Evolutionary conservation across 1,140 invertebrate genomes (phyloP), one percentile per base, ranked within the genome.

Genomic region (Drosophila busckii): DNA sequence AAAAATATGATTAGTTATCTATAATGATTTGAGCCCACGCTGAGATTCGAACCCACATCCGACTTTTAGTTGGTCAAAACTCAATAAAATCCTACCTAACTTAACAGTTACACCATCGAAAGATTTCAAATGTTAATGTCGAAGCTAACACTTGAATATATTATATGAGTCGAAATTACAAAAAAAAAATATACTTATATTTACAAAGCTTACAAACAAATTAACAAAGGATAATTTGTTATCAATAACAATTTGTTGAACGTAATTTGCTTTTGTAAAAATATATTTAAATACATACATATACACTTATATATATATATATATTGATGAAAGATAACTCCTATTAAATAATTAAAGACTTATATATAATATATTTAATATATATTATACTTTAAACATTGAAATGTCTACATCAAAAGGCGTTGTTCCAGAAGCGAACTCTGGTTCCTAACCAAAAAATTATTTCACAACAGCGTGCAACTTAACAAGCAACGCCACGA

Each of bases 1-100:
- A 22, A 16, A 7, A 16, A 10, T 8, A 28, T 10, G 22, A 28
- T 26, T 17, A 19, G 29, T 15, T 22, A n/a, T 10, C 4, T 2
- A 26, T 31, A 25, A 37, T 22, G 5, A 7, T 10, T 10, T 22
- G 12, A 7, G 13, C 26, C 37, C 29, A 7, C 7, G 13, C 45
- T 52, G 68, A 34, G 73, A 73, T 19, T 80, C 64, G 71, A 78
- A 78, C 71, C 29, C 63, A 22, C n/a, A 34, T 44, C 35, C 68
- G 48, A 44, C 38, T n/a, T n/a, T n/a, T n/a, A n/a, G n/a, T n/a
- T n/a, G n/a, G 45, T 25, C 9, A 29, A n/a, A 3, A 10, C 9
- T 44, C 13, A 6, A 31, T 37, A 34, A 3, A 34, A 17, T 38
- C 55, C 35, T 10, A 26, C 7, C 3, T 22, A 2, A 13, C 12